Evolutionary conservation across 2,113 vertebrate genomes (phyloP).

Genomic region (Heterocephalus glaber): DNA sequence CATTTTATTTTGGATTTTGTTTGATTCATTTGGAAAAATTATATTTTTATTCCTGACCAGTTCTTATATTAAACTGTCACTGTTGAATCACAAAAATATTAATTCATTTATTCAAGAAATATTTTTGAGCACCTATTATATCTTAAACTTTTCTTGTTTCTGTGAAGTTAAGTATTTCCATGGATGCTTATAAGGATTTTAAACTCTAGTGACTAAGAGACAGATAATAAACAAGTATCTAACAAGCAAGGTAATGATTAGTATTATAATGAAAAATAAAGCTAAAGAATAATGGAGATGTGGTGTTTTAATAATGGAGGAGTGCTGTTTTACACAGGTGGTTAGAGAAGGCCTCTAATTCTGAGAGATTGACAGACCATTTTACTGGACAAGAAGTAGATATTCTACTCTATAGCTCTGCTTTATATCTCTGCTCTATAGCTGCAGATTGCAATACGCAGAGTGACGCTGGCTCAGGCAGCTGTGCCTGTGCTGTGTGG

Average conservation of each 20-base stretch:
- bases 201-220: neutral
- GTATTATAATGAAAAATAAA: neutral
- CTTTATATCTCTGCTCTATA: constrained; percentile 69
- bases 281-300: neutral
- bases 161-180: constrained; percentile 17
- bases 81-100: constrained; percentile 29
- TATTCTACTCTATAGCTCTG: neutral
- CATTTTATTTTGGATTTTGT: constrained; percentile 47
- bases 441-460: constrained; percentile 91
- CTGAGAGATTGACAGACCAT: neutral
- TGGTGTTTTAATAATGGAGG: no score
- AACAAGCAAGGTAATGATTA: neutral
- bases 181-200: neutral
- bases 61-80: neutral
- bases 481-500: constrained; percentile 96
- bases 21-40: constrained; percentile 40
- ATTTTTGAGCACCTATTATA: constrained; percentile 8
- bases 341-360: neutral
- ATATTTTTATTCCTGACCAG: neutral
- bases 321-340: neutral
- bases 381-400: neutral
- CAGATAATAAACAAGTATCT: neutral
- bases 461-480: constrained; percentile 90
- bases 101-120: constrained; percentile 37
- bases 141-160: constrained; percentile 44